Conservation (phyloP, 2,797 vertebrate genomes). For the Acanthiza pusilla region DNA sequence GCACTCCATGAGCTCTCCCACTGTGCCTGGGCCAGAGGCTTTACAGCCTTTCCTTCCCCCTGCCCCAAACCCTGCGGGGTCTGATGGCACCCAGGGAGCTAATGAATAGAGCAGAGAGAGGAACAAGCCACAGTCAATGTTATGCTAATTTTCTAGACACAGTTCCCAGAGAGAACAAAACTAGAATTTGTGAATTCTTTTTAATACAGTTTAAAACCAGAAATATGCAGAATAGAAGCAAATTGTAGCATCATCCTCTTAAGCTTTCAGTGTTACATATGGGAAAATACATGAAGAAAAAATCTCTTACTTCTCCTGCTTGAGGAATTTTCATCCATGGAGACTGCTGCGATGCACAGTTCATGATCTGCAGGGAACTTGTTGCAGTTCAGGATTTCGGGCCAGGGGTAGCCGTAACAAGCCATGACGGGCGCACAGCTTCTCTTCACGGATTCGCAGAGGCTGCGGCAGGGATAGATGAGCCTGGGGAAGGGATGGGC, state of each 20-base stretch:
- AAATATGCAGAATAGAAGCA: neutral
- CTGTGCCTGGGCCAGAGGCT: neutral
- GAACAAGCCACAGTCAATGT: neutral
- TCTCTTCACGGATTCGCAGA: conserved; percentile 81
- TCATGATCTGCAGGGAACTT: conserved; percentile 81
- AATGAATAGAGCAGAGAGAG: neutral
- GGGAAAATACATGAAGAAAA: neutral
- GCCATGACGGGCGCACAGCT: conserved; percentile 85
- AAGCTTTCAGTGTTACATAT: neutral
- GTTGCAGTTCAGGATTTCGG: conserved; percentile 82
- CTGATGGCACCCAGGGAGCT: neutral
- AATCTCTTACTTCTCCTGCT: conserved; percentile 70
- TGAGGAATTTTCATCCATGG: conserved; percentile 61
- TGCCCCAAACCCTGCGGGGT: neutral
- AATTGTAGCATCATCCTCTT: neutral
- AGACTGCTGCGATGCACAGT: conserved; percentile 82
- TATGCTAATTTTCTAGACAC: neutral
- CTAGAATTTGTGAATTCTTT: neutral
- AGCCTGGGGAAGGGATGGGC: conserved; percentile 65
- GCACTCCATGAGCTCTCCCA: neutral
- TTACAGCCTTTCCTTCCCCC: neutral
- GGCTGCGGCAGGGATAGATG: conserved; percentile 82
- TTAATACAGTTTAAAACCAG: neutral
- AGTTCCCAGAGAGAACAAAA: neutral
- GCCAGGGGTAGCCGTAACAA: conserved; percentile 86